Conservation (phyloP, 2,888 invertebrate genomes). For the Microctonus brassicae region DNA sequence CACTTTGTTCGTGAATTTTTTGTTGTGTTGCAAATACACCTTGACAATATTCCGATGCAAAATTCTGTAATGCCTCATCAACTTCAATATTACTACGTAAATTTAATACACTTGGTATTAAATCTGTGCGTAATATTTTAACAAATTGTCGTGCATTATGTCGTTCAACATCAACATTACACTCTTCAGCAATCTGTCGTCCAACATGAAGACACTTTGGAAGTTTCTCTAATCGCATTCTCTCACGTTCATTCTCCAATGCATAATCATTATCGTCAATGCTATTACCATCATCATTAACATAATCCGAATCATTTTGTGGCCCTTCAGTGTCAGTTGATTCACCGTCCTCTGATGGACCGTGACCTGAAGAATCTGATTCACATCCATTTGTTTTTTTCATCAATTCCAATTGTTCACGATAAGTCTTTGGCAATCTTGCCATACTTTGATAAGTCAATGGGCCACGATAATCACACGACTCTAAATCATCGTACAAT, state of each 20-base stretch:
- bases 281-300: slow-evolving; percentile 59
- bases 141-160: slow-evolving; percentile 90
- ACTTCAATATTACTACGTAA: slow-evolving; percentile 88
- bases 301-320: slow-evolving; percentile 61
- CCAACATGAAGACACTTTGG: slow-evolving; percentile 74
- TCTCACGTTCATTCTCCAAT: slow-evolving; percentile 66
- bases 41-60: slow-evolving; percentile 92
- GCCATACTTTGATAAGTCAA: slow-evolving; percentile 88
- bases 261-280: slow-evolving; percentile 62
- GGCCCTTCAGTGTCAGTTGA: slow-evolving; percentile 66
- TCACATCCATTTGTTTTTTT: slow-evolving; percentile 64
- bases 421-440: slow-evolving; percentile 84
- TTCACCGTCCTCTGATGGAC: slow-evolving; percentile 64
- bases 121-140: slow-evolving; percentile 79
- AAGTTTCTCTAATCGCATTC: slow-evolving; percentile 72
- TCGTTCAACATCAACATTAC: slow-evolving; percentile 86
- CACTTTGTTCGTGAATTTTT: slow-evolving; percentile 60
- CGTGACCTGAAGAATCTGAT: slow-evolving; percentile 66
- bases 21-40: slow-evolving; percentile 68
- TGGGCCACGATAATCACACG: slow-evolving; percentile 84
- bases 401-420: slow-evolving; percentile 67
- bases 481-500: slow-evolving; percentile 64
- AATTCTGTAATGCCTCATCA: slow-evolving; percentile 92
- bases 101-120: slow-evolving; percentile 82
- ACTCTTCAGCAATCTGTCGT: slow-evolving; percentile 71